Conservation (phyloP, 2,113 vertebrate genomes). For the Leptobrachium ailaonicum region DNA sequence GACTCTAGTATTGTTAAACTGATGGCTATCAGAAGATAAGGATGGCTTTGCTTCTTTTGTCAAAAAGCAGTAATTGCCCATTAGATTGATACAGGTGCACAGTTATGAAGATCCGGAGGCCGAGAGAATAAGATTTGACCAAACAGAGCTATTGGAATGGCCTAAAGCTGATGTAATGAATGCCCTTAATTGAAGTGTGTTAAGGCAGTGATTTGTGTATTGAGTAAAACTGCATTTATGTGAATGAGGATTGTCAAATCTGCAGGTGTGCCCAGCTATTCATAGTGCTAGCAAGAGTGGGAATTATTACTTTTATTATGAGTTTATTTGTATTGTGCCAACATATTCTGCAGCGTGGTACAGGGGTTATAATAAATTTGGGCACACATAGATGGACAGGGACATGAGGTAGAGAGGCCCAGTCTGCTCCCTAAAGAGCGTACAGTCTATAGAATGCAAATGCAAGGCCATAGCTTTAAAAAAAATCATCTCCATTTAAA, state of each 20-base stretch:
- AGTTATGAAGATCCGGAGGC: not conserved
- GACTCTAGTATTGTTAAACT: not conserved
- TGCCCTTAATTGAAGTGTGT: conserved; percentile 8
- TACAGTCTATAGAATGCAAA: too few species aligned
- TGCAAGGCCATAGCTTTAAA: too few species aligned
- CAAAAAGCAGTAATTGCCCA: conserved; percentile 11
- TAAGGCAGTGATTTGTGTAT: conserved; percentile 22
- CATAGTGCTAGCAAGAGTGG: not conserved
- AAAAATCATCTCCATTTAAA: too few species aligned
- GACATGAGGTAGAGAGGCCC: too few species aligned
- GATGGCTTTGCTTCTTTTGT: not conserved
- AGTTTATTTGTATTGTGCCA: too few species aligned
- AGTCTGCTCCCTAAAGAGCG: too few species aligned
- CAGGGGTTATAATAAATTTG: too few species aligned
- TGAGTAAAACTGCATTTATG: not conserved
- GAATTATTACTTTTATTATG: too few species aligned
- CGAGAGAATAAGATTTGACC: conserved; percentile 7
- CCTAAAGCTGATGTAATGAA: conserved; percentile 2
- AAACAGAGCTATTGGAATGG: not conserved
- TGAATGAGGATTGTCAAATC: conserved; percentile 7
- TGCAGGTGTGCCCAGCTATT: conserved; percentile 15
- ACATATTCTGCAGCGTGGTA: too few species aligned
- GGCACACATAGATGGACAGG: too few species aligned
- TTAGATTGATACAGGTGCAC: conserved; percentile 13
- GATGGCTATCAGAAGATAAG: not conserved